Evolutionary conservation across 2,113 vertebrate species (phyloP).

Genomic region (Cinclus cinclus): DNA sequence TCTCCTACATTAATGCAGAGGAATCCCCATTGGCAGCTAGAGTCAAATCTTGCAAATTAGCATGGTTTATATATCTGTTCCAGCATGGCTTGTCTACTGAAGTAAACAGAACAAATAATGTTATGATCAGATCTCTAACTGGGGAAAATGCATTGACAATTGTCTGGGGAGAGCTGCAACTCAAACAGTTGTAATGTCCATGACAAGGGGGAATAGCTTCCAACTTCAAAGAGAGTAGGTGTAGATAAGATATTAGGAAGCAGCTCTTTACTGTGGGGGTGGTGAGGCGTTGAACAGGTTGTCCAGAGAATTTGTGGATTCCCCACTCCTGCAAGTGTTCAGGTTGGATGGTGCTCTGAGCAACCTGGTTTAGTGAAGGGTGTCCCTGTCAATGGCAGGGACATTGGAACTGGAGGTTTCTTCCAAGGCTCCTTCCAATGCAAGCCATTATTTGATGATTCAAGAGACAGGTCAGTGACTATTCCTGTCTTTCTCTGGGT

Average conservation of each 20-base stretch:
- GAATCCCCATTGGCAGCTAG: background rate
- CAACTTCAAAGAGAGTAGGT: background rate
- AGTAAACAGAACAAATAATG: background rate
- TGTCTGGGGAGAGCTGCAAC: background rate
- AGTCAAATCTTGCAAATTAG: background rate
- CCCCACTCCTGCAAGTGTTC: background rate
- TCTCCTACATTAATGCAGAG: background rate
- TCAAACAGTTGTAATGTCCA: background rate
- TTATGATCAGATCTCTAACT: background rate
- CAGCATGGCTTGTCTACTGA: background rate
- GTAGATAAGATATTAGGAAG: background rate
- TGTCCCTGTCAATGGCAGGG: fast-evolving
- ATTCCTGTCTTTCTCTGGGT: background rate
- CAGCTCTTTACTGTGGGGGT: background rate
- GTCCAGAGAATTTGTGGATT: background rate
- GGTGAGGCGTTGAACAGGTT: background rate
- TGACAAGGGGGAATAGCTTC: background rate
- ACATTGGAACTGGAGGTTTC: background rate
- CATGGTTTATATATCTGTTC: background rate
- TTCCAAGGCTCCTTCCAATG: fast-evolving
- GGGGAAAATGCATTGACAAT: background rate
- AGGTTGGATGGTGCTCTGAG: background rate
- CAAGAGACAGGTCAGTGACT: background rate
- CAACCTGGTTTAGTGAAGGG: background rate
- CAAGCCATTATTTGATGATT: background rate